A percentile compares a stretch with the other conserved stretches of the same genome.
Evolutionary conservation across 2,113 vertebrate species (phyloP).

Genomic region (Polyodon spathula): DNA sequence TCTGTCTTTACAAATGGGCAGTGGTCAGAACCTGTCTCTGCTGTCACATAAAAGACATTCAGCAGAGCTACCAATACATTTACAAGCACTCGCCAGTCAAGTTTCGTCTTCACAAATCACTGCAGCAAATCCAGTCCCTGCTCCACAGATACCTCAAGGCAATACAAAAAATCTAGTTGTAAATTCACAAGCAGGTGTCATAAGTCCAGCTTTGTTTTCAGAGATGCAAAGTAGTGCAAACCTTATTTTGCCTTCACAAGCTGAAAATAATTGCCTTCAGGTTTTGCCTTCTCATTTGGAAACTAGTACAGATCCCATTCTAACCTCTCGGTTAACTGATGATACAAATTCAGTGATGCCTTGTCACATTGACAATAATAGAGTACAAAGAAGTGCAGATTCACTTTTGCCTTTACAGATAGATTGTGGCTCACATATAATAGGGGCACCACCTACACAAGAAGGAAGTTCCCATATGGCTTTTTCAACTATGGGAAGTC

Average conservation of each 20-base stretch:
- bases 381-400: not conserved
- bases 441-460: not conserved
- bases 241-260: not conserved
- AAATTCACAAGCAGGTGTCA: not conserved
- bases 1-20: conserved; percentile 31
- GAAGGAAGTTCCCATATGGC: conserved; percentile 27
- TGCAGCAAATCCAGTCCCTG: no score
- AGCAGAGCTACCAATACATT: conserved; percentile 26
- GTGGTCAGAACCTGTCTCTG: conserved; percentile 41
- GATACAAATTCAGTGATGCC: not conserved
- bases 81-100: conserved; percentile 20
- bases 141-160: not conserved
- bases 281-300: not conserved
- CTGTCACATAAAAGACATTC: conserved; percentile 29
- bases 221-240: not conserved
- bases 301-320: not conserved
- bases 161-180: not conserved
- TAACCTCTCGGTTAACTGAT: not conserved
- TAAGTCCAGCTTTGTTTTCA: not conserved
- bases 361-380: conserved; percentile 4
- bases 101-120: conserved; percentile 29
- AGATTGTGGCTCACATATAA: conserved; percentile 33
- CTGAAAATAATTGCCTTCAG: not conserved
- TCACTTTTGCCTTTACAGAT: conserved; percentile 16
- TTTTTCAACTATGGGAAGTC: conserved; percentile 49